Conservation (phyloP, 2,113 vertebrate species). For the Oxyura jamaicensis region DNA sequence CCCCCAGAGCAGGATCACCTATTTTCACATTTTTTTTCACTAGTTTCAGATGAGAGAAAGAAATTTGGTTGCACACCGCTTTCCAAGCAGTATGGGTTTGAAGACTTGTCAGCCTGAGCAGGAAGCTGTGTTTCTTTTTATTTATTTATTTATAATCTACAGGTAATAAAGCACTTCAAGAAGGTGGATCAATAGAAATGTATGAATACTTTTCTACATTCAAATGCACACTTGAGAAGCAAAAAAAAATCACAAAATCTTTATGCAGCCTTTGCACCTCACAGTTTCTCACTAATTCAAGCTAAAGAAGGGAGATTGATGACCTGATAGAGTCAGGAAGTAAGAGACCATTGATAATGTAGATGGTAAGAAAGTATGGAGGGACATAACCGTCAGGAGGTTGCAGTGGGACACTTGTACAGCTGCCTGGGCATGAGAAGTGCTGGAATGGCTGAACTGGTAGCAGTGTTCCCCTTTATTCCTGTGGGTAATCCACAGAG, state of each 20-base stretch:
- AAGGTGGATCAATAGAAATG: not conserved
- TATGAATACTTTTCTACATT: not conserved
- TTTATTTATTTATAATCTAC: not conserved
- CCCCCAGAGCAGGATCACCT: no score
- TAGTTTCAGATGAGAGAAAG: not conserved
- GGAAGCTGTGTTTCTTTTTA: not conserved
- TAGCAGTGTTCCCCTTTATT: accelerated
- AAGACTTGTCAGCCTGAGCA: accelerated
- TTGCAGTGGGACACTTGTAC: not conserved
- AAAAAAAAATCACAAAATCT: not conserved
- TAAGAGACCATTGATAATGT: accelerated
- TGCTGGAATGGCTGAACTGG: not conserved
- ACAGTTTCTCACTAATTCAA: not conserved
- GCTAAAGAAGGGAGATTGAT: not conserved
- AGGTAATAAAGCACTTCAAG: not conserved
- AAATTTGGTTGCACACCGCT: accelerated
- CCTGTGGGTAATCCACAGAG: accelerated
- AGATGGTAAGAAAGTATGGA: not conserved
- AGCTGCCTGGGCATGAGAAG: not conserved
- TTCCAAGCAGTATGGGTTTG: accelerated
- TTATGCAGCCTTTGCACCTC: not conserved
- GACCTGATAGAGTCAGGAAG: not conserved
- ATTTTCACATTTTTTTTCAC: no score
- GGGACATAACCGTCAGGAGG: accelerated
- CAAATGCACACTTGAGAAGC: not conserved